phyloP scores from a whole-genome alignment of 2,113 vertebrate genomes.

The Ibidorhyncha struthersii region DNA sequence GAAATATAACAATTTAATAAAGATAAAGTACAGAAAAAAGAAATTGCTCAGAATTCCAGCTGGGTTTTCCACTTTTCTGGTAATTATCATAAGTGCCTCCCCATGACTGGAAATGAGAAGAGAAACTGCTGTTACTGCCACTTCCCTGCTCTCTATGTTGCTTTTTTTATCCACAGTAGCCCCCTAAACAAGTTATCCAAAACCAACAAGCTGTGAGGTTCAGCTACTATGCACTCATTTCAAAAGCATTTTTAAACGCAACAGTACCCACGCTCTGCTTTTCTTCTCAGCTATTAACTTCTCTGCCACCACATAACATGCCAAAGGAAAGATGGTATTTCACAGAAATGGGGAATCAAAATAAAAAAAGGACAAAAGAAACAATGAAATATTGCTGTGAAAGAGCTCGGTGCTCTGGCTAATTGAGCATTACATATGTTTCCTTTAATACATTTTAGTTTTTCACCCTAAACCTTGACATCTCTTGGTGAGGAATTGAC shows the following conservation, averaged over 20 bases:
- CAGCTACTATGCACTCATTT: slow-evolving; percentile 30
- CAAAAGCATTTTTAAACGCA: slow-evolving; percentile 29
- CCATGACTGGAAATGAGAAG: slow-evolving; percentile 34
- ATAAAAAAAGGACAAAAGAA: neutral
- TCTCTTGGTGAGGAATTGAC: neutral
- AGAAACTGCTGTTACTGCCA: slow-evolving; percentile 13
- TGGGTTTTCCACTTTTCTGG: slow-evolving; percentile 55
- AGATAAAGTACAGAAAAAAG: slow-evolving; percentile 9
- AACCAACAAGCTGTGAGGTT: slow-evolving; percentile 45
- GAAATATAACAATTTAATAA: slow-evolving; percentile 50
- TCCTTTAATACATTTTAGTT: neutral
- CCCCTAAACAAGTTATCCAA: slow-evolving; percentile 61
- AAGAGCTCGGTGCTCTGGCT: neutral
- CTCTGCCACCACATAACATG: neutral
- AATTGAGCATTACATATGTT: neutral
- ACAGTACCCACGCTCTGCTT: neutral
- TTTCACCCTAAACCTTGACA: neutral
- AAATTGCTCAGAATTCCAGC: slow-evolving; percentile 32
- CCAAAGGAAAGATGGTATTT: neutral
- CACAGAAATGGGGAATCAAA: neutral
- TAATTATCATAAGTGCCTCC: slow-evolving; percentile 67
- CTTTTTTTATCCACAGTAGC: slow-evolving; percentile 57
- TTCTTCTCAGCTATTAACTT: neutral
- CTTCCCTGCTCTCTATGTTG: slow-evolving; percentile 27
- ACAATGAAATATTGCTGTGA: neutral